Evolutionary conservation across 2,888 invertebrate genomes (phyloP).

Genomic region (Coleophora flavipennella): DNA sequence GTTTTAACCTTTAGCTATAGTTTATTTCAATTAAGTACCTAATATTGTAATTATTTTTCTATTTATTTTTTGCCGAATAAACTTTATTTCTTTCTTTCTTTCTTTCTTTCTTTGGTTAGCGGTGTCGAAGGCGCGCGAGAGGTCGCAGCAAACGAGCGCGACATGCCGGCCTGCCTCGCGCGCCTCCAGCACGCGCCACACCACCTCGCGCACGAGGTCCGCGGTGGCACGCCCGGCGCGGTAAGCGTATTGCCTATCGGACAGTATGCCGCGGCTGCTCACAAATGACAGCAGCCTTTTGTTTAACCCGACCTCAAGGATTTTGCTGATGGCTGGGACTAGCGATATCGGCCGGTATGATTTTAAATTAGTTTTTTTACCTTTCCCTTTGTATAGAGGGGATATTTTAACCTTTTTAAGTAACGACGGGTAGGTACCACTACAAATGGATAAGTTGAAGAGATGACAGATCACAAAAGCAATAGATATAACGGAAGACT

Average conservation of each 20-base stretch:
- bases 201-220: slow-evolving; percentile 4
- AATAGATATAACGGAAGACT: background rate
- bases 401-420: background rate
- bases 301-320: background rate
- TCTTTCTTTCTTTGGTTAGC: no score
- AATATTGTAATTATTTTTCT: no score
- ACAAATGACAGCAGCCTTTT: background rate
- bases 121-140: no score
- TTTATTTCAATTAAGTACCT: no score
- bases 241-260: slow-evolving; percentile 2
- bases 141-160: slow-evolving; percentile 2
- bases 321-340: background rate
- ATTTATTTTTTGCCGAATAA: no score
- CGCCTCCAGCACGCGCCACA: slow-evolving; percentile 3
- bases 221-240: slow-evolving; percentile 1
- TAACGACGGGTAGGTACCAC: background rate
- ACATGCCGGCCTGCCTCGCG: slow-evolving; percentile 1
- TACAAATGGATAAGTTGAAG: background rate
- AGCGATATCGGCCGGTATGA: slow-evolving; percentile 2
- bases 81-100: no score
- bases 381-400: slow-evolving; percentile 1
- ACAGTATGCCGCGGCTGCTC: background rate
- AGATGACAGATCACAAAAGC: background rate
- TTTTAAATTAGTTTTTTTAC: background rate
- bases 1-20: no score